These are phyloP conservation scores for Nixonia krombeini DNA, from an alignment of 1,140 invertebrate genomes.

Conservation along the genomic window DNA sequence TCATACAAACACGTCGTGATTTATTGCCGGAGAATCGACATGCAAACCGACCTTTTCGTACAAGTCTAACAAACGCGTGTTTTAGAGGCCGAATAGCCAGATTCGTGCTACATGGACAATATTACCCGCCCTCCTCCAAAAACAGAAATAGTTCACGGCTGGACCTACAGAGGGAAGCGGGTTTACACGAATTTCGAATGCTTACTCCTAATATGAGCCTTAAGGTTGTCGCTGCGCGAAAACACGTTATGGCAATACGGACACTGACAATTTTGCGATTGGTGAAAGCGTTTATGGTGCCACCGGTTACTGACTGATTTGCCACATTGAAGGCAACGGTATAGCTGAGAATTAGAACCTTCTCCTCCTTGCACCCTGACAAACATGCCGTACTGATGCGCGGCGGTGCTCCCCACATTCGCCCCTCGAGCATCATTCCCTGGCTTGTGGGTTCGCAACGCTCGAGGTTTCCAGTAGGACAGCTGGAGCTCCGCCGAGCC, in stretches of 20 bases:
- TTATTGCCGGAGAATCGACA: too few species aligned
- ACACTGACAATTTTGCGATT: conserved; percentile 79
- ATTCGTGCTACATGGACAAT: too few species aligned
- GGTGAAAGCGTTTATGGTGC: conserved; percentile 80
- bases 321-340: conserved; percentile 76
- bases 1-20: too few species aligned
- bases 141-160: too few species aligned
- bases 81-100: too few species aligned
- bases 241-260: conserved; percentile 78
- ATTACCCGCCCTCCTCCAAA: too few species aligned
- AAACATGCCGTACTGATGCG: conserved; percentile 52
- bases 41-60: too few species aligned
- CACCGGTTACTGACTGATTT: conserved; percentile 81
- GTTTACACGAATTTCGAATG: conserved; percentile 62
- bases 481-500: conserved; percentile 53
- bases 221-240: conserved; percentile 80
- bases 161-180: too few species aligned
- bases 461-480: conserved; percentile 55
- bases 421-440: conserved; percentile 48
- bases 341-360: conserved; percentile 51
- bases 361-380: conserved; percentile 47
- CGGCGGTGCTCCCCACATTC: conserved; percentile 16
- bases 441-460: conserved; percentile 46
- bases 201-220: conserved; percentile 79
- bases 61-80: too few species aligned